A percentile compares a stretch with the other conserved stretches of the same genome.
Evolutionary conservation across 2,113 vertebrate genomes (phyloP).

Genomic region (Propithecus coquereli): DNA sequence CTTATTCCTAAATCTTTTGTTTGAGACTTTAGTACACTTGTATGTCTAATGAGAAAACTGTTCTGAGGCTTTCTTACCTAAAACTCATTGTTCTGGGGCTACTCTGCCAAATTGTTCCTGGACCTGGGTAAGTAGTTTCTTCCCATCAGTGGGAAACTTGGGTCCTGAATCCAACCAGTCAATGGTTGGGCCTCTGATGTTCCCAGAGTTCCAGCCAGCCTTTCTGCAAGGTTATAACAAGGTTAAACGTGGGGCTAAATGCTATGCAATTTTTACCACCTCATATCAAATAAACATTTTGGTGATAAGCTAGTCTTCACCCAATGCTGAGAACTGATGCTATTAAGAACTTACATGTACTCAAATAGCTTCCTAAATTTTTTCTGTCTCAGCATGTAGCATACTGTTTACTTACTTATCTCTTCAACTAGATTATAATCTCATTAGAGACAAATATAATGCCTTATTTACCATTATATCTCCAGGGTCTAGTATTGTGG

Average conservation of each 20-base stretch:
- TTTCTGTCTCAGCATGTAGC: background rate
- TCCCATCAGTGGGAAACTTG: background rate
- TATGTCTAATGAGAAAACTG: background rate
- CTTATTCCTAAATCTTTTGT: background rate
- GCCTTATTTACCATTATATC: background rate
- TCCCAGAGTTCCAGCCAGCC: background rate
- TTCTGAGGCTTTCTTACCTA: background rate
- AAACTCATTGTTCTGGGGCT: background rate
- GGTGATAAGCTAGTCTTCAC: background rate
- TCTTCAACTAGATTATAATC: background rate
- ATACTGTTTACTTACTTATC: background rate
- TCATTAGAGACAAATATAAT: background rate
- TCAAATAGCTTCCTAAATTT: background rate
- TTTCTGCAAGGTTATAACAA: background rate
- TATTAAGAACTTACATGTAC: background rate
- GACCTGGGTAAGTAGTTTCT: background rate
- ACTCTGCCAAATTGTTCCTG: background rate
- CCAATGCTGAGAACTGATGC: background rate
- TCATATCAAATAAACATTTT: background rate
- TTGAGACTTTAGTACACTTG: background rate
- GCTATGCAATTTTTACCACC: background rate
- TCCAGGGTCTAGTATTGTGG: background rate
- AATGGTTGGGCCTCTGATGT: background rate
- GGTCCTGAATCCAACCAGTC: background rate
- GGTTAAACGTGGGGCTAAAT: background rate